Conservation (phyloP, 2,888 invertebrate genomes). For the Saturnia pavonia region DNA sequence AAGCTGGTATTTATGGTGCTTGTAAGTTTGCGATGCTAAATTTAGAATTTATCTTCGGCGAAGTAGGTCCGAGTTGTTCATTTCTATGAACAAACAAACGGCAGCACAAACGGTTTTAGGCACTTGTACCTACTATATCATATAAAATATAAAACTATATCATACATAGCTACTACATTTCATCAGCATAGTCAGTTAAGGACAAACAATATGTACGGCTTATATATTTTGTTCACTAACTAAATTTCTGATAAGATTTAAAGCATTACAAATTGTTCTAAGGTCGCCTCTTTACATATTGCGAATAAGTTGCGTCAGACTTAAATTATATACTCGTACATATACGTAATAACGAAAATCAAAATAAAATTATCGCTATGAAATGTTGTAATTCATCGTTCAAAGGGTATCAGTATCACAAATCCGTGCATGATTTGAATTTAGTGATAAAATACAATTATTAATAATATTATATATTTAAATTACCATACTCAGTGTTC, state of each 20-base stretch:
- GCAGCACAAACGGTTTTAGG: no score
- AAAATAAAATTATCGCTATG: constrained; percentile 46
- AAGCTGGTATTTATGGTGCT: no score
- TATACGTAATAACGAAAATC: constrained; percentile 30
- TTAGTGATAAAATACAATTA: constrained; percentile 3
- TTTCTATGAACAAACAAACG: no score
- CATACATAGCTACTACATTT: background rate
- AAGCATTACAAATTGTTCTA: background rate
- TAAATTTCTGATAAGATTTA: background rate
- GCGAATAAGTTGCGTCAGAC: constrained; percentile 38
- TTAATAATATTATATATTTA: background rate
- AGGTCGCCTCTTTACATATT: constrained; percentile 9
- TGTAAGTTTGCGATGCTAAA: no score
- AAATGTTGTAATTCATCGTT: constrained; percentile 44
- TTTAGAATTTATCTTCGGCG: no score
- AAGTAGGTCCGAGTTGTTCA: no score
- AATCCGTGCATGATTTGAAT: constrained; percentile 24
- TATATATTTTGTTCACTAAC: background rate
- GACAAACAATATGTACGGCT: background rate
- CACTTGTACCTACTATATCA: no score
- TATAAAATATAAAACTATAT: no score
- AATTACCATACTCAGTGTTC: background rate
- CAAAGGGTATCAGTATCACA: constrained; percentile 51
- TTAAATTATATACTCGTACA: constrained; percentile 15
- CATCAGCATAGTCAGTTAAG: background rate